Base-by-base conservation (phyloP, 2,888 invertebrate species). In the Lithophane semibrunnea region DNA sequence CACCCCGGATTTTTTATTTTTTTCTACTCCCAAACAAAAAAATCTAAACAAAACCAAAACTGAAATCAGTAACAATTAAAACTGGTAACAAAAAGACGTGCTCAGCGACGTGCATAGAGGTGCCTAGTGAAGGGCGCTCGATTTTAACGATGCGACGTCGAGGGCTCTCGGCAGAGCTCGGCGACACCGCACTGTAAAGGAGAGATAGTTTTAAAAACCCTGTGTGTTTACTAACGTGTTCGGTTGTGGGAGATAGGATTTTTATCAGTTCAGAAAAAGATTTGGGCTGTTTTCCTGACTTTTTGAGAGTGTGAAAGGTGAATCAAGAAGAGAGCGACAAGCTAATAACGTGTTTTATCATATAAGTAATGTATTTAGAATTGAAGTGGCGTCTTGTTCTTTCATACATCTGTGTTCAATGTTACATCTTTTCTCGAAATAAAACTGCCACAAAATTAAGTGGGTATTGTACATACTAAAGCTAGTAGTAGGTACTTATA, bases 61-160 rank as follows among this genome's bases (percentile, higher is more conserved):
- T 66, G 13, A 79, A 82, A 72, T 75, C 71, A 70, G 68, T 63
- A 54, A 75, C 87, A 87, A 86, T 86, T 87, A 87, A 73, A 75
- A 70, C 56, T n/a, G 42, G 67, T 64, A 54, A 79, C 78, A 81
- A 87, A 87, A 86, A 87, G 85, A 71, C 85, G 63, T 72, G 72
- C 49, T 64, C 73, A 70, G 29, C 49, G 68, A 68, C 61, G 73
- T 61, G 73, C 77, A 77, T 78, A 56, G 68, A 61, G 58, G 68
- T 61, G 77, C 64, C 71, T 77, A 72, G 85, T 88, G 82, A 77
- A 91, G 91, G 72, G 81, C 78, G 77, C 91, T 91, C 86, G 87
- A 88, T 91, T 90, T 91, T 92, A 92, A 91, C 91, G 91, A 87
- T 82, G 88, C 88, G 83, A 84, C 77, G 83, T 79, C 76, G 82